A percentile compares a stretch with the other conserved stretches of the same genome.
Evolutionary conservation across 2,113 vertebrate genomes (phyloP).

Genomic region (Oxyruncus cristatus): DNA sequence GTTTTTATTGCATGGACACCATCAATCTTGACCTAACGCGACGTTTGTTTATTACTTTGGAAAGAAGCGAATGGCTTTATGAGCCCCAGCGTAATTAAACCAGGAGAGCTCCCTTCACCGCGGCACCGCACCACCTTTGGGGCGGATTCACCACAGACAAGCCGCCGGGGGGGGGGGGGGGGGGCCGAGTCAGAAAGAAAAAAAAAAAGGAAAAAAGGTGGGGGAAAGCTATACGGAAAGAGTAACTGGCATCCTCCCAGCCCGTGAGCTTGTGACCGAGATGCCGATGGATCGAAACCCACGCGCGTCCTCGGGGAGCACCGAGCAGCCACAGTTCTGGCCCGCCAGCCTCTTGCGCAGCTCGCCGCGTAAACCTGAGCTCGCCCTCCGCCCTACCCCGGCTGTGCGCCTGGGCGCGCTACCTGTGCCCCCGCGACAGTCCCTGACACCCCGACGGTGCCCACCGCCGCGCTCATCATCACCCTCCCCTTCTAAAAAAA

Average conservation of each 20-base stretch:
- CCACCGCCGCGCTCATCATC: not conserved
- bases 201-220: too few species aligned
- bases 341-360: not conserved
- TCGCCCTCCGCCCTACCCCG: not conserved
- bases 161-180: not conserved
- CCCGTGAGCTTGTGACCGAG: not conserved
- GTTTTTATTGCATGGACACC: slow-evolving; percentile 79
- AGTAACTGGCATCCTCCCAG: not conserved
- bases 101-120: not conserved
- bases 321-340: too few species aligned
- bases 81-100: slow-evolving; percentile 60
- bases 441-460: not conserved
- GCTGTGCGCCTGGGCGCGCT: not conserved
- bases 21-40: slow-evolving; percentile 92
- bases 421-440: not conserved
- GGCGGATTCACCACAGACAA: not conserved
- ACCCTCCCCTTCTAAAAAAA: rapidly evolving
- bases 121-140: slow-evolving; percentile 32
- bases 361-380: not conserved
- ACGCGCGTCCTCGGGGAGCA: not conserved
- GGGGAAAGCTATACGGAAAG: not conserved
- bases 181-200: not conserved
- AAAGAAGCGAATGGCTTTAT: slow-evolving; percentile 83
- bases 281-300: not conserved
- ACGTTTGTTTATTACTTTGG: slow-evolving; percentile 92